phyloP scores from a whole-genome alignment of 2,113 vertebrate genomes.

The Jaculus jaculus region DNA sequence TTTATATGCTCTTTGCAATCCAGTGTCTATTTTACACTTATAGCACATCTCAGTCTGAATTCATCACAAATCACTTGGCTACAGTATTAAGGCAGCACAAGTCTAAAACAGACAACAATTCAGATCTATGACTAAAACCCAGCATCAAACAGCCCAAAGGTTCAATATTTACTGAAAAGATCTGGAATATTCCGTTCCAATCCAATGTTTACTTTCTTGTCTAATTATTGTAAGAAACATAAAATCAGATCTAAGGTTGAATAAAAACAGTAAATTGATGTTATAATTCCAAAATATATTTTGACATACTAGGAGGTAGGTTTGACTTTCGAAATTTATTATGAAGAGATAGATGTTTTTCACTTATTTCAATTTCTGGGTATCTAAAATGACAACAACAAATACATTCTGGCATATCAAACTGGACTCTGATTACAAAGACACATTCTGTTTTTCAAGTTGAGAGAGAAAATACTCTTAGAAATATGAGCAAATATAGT shows the following conservation, averaged over 20 bases:
- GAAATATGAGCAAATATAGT: constrained; percentile 20
- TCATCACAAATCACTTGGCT: constrained; percentile 36
- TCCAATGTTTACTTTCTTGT: constrained; percentile 33
- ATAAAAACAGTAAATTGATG: constrained; percentile 46
- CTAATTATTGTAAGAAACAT: background rate
- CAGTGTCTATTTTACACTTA: constrained; percentile 26
- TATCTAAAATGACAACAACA: background rate
- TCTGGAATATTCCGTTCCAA: constrained; percentile 7
- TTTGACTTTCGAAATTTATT: constrained; percentile 45
- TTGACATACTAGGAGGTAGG: background rate
- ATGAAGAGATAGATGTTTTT: background rate
- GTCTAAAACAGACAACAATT: background rate
- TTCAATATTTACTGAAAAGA: background rate
- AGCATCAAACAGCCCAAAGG: constrained; percentile 12
- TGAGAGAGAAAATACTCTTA: background rate
- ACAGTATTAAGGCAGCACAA: background rate
- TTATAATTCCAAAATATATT: constrained; percentile 42
- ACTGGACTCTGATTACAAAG: constrained; percentile 21
- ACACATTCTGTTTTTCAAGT: constrained; percentile 26
- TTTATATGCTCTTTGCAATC: constrained; percentile 47
- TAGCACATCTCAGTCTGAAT: background rate
- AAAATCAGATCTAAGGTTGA: background rate
- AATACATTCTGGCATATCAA: constrained; percentile 47
- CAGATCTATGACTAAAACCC: background rate
- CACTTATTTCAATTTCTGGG: constrained; percentile 45